Base-by-base conservation (phyloP, 1,140 invertebrate genomes). In the Saccostrea cuccullata region DNA sequence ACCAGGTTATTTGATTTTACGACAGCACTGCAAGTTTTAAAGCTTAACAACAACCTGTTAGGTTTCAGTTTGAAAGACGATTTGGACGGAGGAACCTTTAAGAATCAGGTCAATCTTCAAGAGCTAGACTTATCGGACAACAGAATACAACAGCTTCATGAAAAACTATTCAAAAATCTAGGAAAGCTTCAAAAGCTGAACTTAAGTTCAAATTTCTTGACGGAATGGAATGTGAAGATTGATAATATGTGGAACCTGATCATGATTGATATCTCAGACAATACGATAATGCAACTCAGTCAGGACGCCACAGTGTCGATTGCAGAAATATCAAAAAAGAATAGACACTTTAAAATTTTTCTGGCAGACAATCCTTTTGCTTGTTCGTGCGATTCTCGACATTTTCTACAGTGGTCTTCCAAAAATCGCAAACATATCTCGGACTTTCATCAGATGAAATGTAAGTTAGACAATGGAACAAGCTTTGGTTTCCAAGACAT, bases 51-150 rank as follows among this genome's bases (percentile, higher is more conserved):
- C 23, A 89, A 89, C 73, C 58, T 86, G 8, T 55, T 89, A 15
- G 88, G 88, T 8, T 84, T 84, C 8, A 47, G 77, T 23, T 9
- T 89, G 12, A 73, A 86, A 15, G 30, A 55, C 1, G 88, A 89
- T 36, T 9, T 60, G 15, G n/a, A 89, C 15, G 88, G 88, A n/a
- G 82, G 70, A 30, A 89, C 73, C 73, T 77, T 89, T 13, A 12
- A 73, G n/a, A 58, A 36, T 20, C 55, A 87, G 15, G 11, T 20
- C 12, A 67, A 55, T 56, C 55, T 89, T 5, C 56, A 84, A 73
- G 55, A n/a, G 15, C 23, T 89, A 0, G 47, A 89, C 83, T 23
- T 89, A 5, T 56, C 85, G n/a, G 17, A 36, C 4, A 89, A 89
- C 30, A 47, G 67, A 23, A 89, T 89, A 55, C 55, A 36, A 36